Conservation (phyloP, 1,140 invertebrate species). For the Hypothenemus hampei region DNA sequence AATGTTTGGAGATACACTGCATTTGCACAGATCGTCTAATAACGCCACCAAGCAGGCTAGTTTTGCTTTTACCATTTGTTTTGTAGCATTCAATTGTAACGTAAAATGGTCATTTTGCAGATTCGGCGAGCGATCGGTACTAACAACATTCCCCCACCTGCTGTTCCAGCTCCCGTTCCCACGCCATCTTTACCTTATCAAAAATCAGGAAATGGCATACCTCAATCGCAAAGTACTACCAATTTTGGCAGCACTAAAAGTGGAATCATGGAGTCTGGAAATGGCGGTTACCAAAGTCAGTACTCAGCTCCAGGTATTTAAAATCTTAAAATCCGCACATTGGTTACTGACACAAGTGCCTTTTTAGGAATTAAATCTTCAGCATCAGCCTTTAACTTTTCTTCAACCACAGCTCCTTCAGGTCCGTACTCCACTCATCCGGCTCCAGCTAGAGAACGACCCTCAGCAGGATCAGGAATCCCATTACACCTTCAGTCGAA, state of each 20-base stretch:
- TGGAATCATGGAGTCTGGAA: slow-evolving; percentile 35
- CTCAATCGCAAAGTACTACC: slow-evolving; percentile 54
- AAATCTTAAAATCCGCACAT: too few relatives aligned
- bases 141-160: slow-evolving; percentile 56
- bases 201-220: slow-evolving; percentile 44
- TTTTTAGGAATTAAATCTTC: slow-evolving; percentile 47
- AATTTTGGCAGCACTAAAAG: slow-evolving; percentile 44
- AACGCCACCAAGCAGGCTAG: slow-evolving; percentile 51
- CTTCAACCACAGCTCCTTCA: slow-evolving; percentile 44
- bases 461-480: slow-evolving; percentile 47
- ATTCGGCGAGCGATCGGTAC: slow-evolving; percentile 49
- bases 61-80: slow-evolving; percentile 19
- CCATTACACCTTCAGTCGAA: slow-evolving; percentile 44
- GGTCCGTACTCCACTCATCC: slow-evolving; percentile 53
- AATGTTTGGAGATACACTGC: slow-evolving; percentile 57
- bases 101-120: too few relatives aligned
- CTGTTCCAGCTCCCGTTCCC: slow-evolving; percentile 60
- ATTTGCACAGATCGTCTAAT: slow-evolving; percentile 46
- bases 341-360: too few relatives aligned
- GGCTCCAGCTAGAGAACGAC: slow-evolving; percentile 49
- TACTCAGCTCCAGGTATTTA: slow-evolving; percentile 47
- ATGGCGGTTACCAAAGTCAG: slow-evolving; percentile 42
- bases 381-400: slow-evolving; percentile 53
- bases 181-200: slow-evolving; percentile 47
- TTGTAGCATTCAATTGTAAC: neutral